These are phyloP conservation scores for Pipistrellus kuhlii DNA, from an alignment of 2,797 vertebrate genomes.

Conservation along the genomic window DNA sequence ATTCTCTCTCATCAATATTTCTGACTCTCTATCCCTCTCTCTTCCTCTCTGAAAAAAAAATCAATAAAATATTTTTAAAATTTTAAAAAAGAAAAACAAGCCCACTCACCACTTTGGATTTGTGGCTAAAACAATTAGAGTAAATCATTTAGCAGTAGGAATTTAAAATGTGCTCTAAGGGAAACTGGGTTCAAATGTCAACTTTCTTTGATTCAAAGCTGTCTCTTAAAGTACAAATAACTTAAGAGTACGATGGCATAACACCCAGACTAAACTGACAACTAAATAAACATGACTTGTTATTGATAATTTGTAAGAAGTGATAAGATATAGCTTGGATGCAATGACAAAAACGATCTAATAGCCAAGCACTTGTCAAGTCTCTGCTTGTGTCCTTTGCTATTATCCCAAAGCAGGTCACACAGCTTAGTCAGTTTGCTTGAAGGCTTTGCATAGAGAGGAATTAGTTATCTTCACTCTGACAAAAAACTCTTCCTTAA, in stretches of 20 bases:
- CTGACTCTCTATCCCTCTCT: too few species aligned
- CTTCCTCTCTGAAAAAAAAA: too few species aligned
- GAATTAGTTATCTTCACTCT: not conserved
- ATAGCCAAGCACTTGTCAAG: not conserved
- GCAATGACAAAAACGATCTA: constrained; percentile 2
- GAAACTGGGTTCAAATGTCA: constrained; percentile 13
- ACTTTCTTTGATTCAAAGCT: not conserved
- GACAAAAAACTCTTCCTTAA: not conserved
- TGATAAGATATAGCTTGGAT: constrained; percentile 5
- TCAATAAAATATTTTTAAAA: too few species aligned
- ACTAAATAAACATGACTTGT: not conserved
- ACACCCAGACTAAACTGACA: not conserved
- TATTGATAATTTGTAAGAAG: constrained; percentile 28
- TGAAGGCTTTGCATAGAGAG: not conserved
- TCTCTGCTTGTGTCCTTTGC: too few species aligned
- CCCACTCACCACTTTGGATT: not conserved
- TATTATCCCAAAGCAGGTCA: not conserved
- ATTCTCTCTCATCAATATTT: too few species aligned
- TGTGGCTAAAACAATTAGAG: constrained; percentile 26
- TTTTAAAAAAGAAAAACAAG: constrained; percentile 26
- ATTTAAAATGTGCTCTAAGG: constrained; percentile 41
- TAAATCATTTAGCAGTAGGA: constrained; percentile 3
- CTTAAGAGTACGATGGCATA: not conserved
- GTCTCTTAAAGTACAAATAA: not conserved
- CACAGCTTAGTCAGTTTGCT: not conserved